Conservation (phyloP, 2,888 invertebrate genomes). For the Ischnus inquisitorius region DNA sequence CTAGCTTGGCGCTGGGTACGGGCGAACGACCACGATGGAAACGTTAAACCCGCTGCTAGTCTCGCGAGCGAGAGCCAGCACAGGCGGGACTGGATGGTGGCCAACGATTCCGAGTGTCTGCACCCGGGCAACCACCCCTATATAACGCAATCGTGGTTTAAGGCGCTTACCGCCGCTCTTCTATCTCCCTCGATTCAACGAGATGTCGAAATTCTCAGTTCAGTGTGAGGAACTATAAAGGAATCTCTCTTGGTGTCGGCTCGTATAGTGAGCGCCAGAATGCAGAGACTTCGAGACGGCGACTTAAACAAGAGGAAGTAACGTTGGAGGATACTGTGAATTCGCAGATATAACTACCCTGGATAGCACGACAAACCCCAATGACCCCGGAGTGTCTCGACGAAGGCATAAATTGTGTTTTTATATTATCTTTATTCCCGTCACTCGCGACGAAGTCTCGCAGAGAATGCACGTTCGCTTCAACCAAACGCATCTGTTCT, state of each 20-base stretch:
- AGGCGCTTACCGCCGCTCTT: slow-evolving; percentile 56
- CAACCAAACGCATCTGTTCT: background rate
- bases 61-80: slow-evolving; percentile 41
- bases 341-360: slow-evolving; percentile 8
- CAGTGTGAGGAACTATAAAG: slow-evolving; percentile 24
- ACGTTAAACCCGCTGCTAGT: slow-evolving; percentile 73
- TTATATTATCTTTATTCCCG: background rate
- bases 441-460: background rate
- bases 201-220: slow-evolving; percentile 43
- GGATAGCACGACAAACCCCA: slow-evolving; percentile 3
- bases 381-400: slow-evolving; percentile 9
- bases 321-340: slow-evolving; percentile 10
- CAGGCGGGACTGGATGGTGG: slow-evolving; percentile 76
- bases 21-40: slow-evolving; percentile 71
- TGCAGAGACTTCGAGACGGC: background rate
- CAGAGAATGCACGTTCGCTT: background rate
- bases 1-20: slow-evolving; percentile 58
- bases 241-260: slow-evolving; percentile 27
- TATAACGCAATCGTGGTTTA: slow-evolving; percentile 69
- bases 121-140: slow-evolving; percentile 60
- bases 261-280: slow-evolving; percentile 18
- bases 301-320: background rate
- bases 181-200: slow-evolving; percentile 39
- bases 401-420: slow-evolving; percentile 15
- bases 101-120: slow-evolving; percentile 75